Evolutionary conservation across 2,113 vertebrate genomes (phyloP), one percentile per base, ranked within the genome.

Genomic region (Ornithorhynchus anatinus): DNA sequence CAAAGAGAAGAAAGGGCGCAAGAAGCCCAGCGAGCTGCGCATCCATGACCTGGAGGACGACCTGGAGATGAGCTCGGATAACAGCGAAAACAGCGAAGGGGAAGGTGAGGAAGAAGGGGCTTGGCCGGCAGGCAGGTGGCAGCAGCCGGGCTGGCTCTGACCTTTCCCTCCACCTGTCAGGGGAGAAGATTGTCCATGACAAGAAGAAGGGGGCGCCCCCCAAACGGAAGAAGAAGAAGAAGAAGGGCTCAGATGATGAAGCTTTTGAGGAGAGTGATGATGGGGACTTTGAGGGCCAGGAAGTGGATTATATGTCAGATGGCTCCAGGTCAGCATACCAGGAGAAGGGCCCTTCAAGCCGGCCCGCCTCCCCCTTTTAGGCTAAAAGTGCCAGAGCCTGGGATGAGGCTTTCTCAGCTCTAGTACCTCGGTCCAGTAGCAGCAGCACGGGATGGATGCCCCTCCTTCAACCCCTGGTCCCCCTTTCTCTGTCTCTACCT

Each of bases 301-400:
- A 98, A 62, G 96, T 98, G 56, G 96, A 98, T 80, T 97, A 97
- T 89, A 97, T 98, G 94, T 97, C 96, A 0, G 96, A 97, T 2
- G 95, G 95, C 76, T 96, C 95, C 86, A 97, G 96, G 96, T 97
- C 57, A 76, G 74, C 20, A 5, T 19, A 25, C 2, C 20, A 17
- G 20, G 8, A 10, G 5, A 7, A 31, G 23, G n/a, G 8, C n/a
- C n/a, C n/a, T n/a, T n/a, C n/a, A n/a, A n/a, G n/a, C 6, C 1
- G 12, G 17, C 13, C 12, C 3, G 9, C 14, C n/a, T 47, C 13
- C 39, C n/a, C 10, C 27, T 23, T 22, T 9, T 42, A 14, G 15
- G 1, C 22, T 2, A 6, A n/a, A 27, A 16, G 12, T 17, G 10
- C 7, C 15, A 12, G 3, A 25, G 27, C 19, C 14, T 38, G 23